Evolutionary conservation across 2,113 vertebrate species (phyloP), one percentile per base, ranked within the genome.

Genomic region (Calidris pygmaea): DNA sequence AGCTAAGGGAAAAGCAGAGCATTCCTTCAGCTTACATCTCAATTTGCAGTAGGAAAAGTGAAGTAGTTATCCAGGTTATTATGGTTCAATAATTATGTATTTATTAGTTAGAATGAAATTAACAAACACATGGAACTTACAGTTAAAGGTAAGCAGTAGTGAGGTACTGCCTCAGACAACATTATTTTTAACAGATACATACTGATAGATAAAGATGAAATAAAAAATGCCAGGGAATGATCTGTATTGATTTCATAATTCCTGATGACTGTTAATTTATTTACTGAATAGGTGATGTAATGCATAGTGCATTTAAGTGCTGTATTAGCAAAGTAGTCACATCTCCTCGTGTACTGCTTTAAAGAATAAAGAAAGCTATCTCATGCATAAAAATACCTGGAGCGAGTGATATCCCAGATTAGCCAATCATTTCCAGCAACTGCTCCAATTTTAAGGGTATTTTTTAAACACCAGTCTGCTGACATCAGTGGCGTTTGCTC

Each of bases 341-440:
- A 86, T 30, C 27, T 76, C 58, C 52, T 82, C 47, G 30, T 3
- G 7, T 8, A 35, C 30, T 34, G 14, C 27, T 79, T 79, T 68
- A 59, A 65, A 88, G 13, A 84, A 66, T 39, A 77, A 75, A 90
- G 58, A 68, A 79, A 79, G 15, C 9, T 14, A 10, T 81, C 10
- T 60, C 13, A 3, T n/a, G 6, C 55, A 52, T 35, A 60, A 83
- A 86, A 82, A 96, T 97, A 99, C 99, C 99, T 99, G 97, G 99
- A 99, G 47, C 98, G 98, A 65, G 99, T 98, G 82, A 99, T 99
- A 95, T 99, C 99, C 99, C 99, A 99, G 95, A 99, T 99, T 76
- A 99, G 91, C 99, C 99, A 99, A 96, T 99, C 99, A 70, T 96
- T 99, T 80, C 99, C 99, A n/a, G 98, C 99, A 95, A 99, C 99